phyloP scores from a whole-genome alignment of 1,140 invertebrate species.

The Nixonia krombeini region DNA sequence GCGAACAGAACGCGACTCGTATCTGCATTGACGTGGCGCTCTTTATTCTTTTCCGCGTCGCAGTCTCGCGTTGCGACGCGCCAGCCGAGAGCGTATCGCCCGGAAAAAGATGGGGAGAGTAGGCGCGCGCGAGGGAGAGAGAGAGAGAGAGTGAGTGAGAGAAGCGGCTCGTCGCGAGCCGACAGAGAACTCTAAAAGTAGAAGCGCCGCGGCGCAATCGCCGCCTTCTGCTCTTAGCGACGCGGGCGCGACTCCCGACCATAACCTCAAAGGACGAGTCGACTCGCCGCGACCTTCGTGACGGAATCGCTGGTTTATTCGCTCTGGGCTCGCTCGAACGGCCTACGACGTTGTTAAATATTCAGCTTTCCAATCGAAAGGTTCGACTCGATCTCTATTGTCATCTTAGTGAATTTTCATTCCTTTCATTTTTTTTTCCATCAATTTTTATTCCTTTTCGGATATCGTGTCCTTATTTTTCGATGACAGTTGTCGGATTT shows the following conservation, averaged over 20 bases:
- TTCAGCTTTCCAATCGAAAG: no score
- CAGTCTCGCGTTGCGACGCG: no score
- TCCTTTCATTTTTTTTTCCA: no score
- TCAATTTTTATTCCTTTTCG: no score
- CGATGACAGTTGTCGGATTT: no score
- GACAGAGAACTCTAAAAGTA: background rate
- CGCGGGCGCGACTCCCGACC: constrained; percentile 14
- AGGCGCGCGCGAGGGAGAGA: background rate
- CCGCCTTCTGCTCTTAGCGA: background rate
- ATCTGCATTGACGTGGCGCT: constrained; percentile 35
- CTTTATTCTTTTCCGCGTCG: constrained; percentile 4
- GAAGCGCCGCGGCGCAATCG: background rate
- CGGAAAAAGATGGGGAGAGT: constrained; percentile 8
- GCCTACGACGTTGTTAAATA: no score
- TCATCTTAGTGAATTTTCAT: no score
- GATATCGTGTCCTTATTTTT: no score
- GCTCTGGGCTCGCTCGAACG: no score
- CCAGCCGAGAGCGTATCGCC: constrained; percentile 15
- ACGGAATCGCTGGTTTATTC: background rate
- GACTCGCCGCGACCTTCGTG: constrained; percentile 11
- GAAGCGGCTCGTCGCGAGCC: background rate
- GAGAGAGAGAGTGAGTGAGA: constrained; percentile 3
- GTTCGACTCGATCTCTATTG: no score
- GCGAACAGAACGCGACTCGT: background rate
- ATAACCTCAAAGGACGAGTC: constrained; percentile 51